Evolutionary conservation across 2,113 vertebrate species (phyloP), one percentile per base, ranked within the genome.

Genomic region (Chionis minor): DNA sequence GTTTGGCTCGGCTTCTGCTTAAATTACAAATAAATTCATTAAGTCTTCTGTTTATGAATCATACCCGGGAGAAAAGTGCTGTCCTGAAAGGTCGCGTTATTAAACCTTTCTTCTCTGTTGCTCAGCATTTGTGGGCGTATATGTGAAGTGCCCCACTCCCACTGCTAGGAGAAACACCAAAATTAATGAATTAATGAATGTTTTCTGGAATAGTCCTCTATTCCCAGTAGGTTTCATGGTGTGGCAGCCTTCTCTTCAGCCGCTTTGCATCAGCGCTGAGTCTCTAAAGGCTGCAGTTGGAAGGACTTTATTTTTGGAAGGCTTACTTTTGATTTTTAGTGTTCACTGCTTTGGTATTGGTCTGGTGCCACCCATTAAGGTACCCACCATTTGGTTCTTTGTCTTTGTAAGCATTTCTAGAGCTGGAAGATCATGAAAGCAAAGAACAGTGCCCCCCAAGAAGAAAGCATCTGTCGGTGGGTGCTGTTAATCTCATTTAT

Each of bases 21-120:
- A 32, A 96, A 88, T 58, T 58, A 83, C 22, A 77, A 92, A 82
- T 86, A 88, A 90, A 95, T 77, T 61, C 38, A 65, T 92, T 86
- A 88, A 80, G 54, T 65, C 79, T 86, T 56, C 71, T 58, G 40
- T 65, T 94, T 54, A 27, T 93, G 88, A 92, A 40, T 94, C 92
- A 70, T 45, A 83, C 33, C 27, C 75, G 40, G 71, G 63, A 83
- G 66, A 67, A 86, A 49, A 88, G 49, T 14, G 62, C 58, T 83
- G 7, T n/a, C 33, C 82, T 73, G 54, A 47, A 88, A 93, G 88
- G 69, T 78, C 30, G 8, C 23, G 47, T 69, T 79, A 11, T 14
- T 75, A 79, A 95, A 55, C 22, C 9, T 17, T 2, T 65, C 88
- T 89, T 23, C 75, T 70, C 69, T 66, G 56, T 33, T 75, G 28